A percentile compares a stretch with the other conserved stretches of the same genome.
phyloP scores from a whole-genome alignment of 2,113 vertebrate species.

The Pseudorhombus dupliciocellatus region DNA sequence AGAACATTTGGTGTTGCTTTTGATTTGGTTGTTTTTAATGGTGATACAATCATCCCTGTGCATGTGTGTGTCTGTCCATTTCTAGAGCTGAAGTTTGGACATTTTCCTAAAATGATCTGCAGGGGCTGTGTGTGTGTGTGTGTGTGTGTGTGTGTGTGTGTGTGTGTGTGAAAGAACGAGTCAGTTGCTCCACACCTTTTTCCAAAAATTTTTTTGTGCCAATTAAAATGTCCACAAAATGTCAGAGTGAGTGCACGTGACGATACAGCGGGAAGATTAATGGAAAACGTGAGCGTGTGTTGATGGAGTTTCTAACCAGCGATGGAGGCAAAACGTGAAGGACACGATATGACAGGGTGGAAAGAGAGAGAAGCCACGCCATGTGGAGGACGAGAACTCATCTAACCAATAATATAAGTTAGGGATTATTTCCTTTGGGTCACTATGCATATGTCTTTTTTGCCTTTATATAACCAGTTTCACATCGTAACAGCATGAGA shows the following conservation, averaged over 20 bases:
- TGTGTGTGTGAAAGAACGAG: too few relatives aligned
- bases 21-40: constrained; percentile 42
- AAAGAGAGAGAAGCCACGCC: too few relatives aligned
- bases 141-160: too few relatives aligned
- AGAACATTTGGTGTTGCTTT: constrained; percentile 52
- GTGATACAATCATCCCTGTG: constrained; percentile 16
- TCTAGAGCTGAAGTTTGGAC: not conserved
- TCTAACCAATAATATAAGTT: not conserved
- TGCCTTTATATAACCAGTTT: not conserved
- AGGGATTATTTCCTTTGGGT: not conserved
- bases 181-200: not conserved
- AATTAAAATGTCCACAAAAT: too few relatives aligned
- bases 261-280: too few relatives aligned
- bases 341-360: too few relatives aligned
- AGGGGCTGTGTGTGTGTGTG: too few relatives aligned
- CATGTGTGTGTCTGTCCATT: not conserved
- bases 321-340: too few relatives aligned
- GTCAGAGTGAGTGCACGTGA: too few relatives aligned
- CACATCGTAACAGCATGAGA: not conserved
- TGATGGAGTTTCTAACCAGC: too few relatives aligned
- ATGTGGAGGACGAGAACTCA: not conserved
- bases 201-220: not conserved
- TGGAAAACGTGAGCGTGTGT: too few relatives aligned
- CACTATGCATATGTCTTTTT: not conserved
- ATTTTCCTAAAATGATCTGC: not conserved